A percentile compares a stretch with the other conserved stretches of the same genome.
Conservation (phyloP, 2,797 vertebrate genomes). For the Podarcis lilfordi region DNA sequence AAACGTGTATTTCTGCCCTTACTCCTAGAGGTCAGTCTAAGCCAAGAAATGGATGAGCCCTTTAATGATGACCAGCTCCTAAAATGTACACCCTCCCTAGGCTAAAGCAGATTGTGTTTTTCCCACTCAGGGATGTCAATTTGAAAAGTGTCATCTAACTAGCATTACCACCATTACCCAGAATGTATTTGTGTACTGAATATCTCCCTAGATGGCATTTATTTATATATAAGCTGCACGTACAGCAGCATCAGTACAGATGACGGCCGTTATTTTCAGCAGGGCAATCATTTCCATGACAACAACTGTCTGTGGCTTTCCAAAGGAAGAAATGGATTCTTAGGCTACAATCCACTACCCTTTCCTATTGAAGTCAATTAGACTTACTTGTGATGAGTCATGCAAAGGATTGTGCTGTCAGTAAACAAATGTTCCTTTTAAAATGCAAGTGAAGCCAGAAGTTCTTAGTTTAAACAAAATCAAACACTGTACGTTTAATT, state of each 20-base stretch:
- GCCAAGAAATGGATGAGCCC: slow-evolving; percentile 56
- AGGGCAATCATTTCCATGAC: slow-evolving; percentile 27
- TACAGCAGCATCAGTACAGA: slow-evolving; percentile 16
- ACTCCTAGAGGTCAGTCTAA: slow-evolving; percentile 76
- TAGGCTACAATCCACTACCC: not conserved
- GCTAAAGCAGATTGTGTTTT: not conserved
- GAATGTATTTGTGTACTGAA: not conserved
- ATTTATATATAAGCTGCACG: not conserved
- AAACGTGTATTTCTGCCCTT: not conserved
- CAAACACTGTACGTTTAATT: slow-evolving; percentile 40
- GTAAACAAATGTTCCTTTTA: slow-evolving; percentile 48
- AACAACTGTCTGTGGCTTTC: slow-evolving; percentile 2
- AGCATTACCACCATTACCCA: not conserved
- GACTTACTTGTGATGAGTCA: not conserved
- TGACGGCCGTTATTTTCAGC: not conserved
- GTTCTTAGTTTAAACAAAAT: slow-evolving; percentile 10
- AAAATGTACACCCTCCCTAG: not conserved
- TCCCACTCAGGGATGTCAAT: not conserved
- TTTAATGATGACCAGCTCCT: rapidly evolving
- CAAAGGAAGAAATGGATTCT: not conserved
- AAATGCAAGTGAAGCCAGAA: slow-evolving; percentile 11
- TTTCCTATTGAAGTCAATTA: not conserved
- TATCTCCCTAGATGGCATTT: not conserved
- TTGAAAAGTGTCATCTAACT: slow-evolving; percentile 18
- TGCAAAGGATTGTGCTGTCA: not conserved